These are phyloP conservation scores for Apodemia hepburni DNA, from an alignment of 2,888 invertebrate species.

Conservation along the genomic window DNA sequence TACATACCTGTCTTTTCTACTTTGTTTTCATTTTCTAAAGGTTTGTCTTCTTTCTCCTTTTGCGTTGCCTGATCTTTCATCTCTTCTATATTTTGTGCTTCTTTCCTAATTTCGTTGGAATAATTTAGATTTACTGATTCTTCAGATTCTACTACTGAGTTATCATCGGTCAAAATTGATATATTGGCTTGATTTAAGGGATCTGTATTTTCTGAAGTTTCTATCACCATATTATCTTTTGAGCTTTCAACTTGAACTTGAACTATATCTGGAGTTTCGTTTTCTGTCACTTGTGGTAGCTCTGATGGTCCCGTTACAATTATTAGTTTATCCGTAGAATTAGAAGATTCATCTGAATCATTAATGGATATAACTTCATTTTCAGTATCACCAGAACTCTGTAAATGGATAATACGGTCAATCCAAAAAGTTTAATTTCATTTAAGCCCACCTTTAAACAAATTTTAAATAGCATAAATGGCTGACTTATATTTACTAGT, in stretches of 20 bases:
- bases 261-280: background rate
- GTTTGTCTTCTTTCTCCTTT: conserved; percentile 12
- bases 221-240: conserved; percentile 19
- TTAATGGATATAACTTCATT: conserved; percentile 52
- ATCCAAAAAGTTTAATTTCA: too few species aligned
- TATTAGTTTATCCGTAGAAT: conserved; percentile 34
- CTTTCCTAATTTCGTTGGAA: conserved; percentile 43
- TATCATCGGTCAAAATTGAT: conserved; percentile 66
- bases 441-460: too few species aligned
- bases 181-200: conserved; percentile 49
- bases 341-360: conserved; percentile 45
- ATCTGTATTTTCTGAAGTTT: conserved; percentile 35
- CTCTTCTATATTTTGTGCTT: background rate
- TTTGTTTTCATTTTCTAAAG: conserved; percentile 7
- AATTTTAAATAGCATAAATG: too few species aligned
- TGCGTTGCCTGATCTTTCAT: background rate
- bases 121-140: conserved; percentile 50
- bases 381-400: conserved; percentile 36
- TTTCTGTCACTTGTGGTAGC: background rate
- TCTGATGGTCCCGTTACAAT: conserved; percentile 36
- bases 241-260: background rate
- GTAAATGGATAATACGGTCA: conserved; percentile 22
- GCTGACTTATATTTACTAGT: too few species aligned
- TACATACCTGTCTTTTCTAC: background rate
- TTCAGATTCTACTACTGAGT: conserved; percentile 48